These are phyloP conservation scores for Sphenopsis melanotis DNA, from an alignment of 2,797 vertebrate genomes.

Conservation along the genomic window DNA sequence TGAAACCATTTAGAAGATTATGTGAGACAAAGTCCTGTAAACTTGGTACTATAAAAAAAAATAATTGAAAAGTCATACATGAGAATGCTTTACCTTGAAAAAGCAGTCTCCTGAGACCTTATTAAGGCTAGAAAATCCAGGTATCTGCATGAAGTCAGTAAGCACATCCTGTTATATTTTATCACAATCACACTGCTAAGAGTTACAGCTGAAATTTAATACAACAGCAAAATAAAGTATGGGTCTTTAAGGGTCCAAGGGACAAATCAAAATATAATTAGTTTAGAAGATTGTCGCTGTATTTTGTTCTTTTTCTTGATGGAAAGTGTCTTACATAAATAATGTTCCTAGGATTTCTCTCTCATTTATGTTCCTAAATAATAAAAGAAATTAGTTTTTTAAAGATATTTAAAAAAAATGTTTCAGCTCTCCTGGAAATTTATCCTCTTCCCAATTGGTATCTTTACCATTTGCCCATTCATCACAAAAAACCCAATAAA, in stretches of 20 bases:
- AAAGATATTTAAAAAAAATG: not conserved
- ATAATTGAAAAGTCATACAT: not conserved
- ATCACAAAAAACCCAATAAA: not conserved
- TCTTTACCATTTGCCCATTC: not conserved
- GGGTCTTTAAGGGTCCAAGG: not conserved
- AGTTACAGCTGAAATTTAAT: not conserved
- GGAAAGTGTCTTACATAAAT: not conserved
- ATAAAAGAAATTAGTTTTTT: not conserved
- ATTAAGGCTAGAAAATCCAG: constrained; percentile 17
- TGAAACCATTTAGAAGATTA: constrained; percentile 2
- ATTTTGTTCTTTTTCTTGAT: not conserved
- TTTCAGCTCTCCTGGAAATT: not conserved
- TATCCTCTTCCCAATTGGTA: not conserved
- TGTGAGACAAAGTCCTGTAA: not conserved
- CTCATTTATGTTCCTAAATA: not conserved
- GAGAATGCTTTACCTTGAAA: not conserved
- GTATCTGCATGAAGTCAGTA: not conserved
- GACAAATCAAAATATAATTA: not conserved
- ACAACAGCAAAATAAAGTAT: not conserved
- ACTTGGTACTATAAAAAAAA: not conserved
- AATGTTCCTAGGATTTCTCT: not conserved
- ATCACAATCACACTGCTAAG: not conserved
- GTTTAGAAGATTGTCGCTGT: not conserved
- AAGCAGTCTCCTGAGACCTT: not conserved
- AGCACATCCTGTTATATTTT: not conserved